Evolutionary conservation across 2,888 invertebrate species (phyloP).

Genomic region (Perizoma flavofasciatum): DNA sequence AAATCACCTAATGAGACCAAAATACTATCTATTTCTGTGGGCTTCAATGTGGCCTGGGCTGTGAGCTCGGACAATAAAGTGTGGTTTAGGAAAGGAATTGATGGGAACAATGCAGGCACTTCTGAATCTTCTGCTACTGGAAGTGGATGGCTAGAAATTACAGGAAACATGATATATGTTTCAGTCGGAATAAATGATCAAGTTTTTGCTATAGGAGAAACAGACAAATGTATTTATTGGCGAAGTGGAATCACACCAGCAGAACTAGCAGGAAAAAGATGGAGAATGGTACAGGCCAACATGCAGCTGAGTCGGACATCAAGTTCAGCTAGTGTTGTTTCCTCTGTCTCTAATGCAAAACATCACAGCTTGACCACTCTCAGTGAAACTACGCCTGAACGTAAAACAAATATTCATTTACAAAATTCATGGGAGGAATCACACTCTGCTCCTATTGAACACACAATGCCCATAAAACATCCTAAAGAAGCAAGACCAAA

Average conservation of each 20-base stretch:
- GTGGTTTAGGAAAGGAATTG: conserved; percentile 92
- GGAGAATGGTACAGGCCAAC: conserved; percentile 91
- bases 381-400: conserved; percentile 67
- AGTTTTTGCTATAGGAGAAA: conserved; percentile 93
- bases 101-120: conserved; percentile 87
- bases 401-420: conserved; percentile 80
- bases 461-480: conserved; percentile 85
- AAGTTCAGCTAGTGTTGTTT: conserved; percentile 89
- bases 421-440: conserved; percentile 88
- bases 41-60: conserved; percentile 91
- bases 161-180: conserved; percentile 91
- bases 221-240: conserved; percentile 92
- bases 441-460: conserved; percentile 89
- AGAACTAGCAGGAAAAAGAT: conserved; percentile 93
- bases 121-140: conserved; percentile 91
- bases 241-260: conserved; percentile 89
- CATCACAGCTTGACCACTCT: conserved; percentile 87
- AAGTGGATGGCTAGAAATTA: conserved; percentile 95
- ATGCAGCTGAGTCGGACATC: conserved; percentile 93
- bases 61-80: conserved; percentile 92
- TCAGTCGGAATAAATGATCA: conserved; percentile 95
- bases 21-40: conserved; percentile 91
- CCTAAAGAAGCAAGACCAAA: conserved; percentile 65
- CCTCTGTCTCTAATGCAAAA: conserved; percentile 85
- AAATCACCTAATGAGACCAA: conserved; percentile 88